Base-by-base conservation (phyloP, 2,113 vertebrate genomes). In the Phodopus roborovskii region DNA sequence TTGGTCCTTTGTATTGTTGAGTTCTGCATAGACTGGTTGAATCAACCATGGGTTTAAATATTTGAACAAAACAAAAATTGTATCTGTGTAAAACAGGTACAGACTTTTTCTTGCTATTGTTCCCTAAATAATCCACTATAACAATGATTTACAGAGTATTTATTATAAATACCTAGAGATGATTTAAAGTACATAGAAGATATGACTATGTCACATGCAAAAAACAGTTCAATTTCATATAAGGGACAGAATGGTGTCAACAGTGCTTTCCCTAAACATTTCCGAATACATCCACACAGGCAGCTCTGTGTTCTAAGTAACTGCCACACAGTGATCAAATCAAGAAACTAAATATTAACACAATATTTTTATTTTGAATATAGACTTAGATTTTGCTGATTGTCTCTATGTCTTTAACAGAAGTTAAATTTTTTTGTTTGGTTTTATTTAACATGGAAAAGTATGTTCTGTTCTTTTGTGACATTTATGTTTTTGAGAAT, bases 401-500 rank as follows among this genome's bases (percentile, higher is more conserved):
- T 48, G 10, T 48, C 13, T 96, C 30, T 48, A 26, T 94, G 10
- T 68, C 26, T 89, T 94, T 68, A 86, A 92, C 1, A 92, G 10
- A 6, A 73, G 56, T 84, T 50, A 36, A 19, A 60, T 42, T 58
- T 42, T 19, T 68, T 53, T 53, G 53, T 15, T 68, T 50, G n/a
- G 73, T 60, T 15, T 10, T 88, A 36, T 75, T 92, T 50, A 88
- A 92, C 90, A 8, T 71, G 28, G 19, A 84, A 86, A 66, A 58
- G 2, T 77, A 73, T 3, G 53, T 81, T 84, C 74, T 50, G 58
- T 42, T 64, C 45, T 94, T 87, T 79, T 39, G 58, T 92, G 88
- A 70, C 15, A 92, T 7, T 90, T 95, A 74, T 45, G 78, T 56
- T 88, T 97, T 95, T 90, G 33, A 95, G 87, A 22, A 39, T 10